Conservation (phyloP, 2,113 vertebrate genomes). For the Pao palembangensis region DNA sequence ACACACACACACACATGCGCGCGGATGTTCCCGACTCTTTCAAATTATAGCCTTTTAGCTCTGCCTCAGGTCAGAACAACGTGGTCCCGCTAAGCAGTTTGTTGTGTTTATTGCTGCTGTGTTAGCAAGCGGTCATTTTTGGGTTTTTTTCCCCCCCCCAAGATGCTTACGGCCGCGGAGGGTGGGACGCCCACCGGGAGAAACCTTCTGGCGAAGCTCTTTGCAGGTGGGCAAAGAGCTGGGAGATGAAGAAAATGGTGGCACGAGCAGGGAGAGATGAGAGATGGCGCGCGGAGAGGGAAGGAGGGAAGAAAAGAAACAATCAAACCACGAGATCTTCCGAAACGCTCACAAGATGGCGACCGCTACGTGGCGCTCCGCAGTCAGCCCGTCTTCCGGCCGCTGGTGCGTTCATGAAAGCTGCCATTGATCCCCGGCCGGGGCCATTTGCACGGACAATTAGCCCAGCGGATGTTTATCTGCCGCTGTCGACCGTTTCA, state of each 20-base stretch:
- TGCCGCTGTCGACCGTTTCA: slow-evolving; percentile 16
- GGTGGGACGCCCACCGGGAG: slow-evolving; percentile 24
- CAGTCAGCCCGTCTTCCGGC: slow-evolving; percentile 31
- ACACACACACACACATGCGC: background rate
- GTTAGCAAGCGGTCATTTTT: too few species aligned
- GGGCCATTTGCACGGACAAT: slow-evolving; percentile 50
- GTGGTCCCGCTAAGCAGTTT: too few species aligned
- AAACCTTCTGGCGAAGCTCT: slow-evolving; percentile 21
- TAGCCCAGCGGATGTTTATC: slow-evolving; percentile 46
- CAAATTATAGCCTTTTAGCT: slow-evolving; percentile 35
- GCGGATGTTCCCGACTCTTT: background rate
- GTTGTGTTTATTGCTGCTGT: too few species aligned
- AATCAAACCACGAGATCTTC: background rate
- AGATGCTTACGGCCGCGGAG: slow-evolving; percentile 13
- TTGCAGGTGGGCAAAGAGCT: background rate
- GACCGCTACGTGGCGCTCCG: slow-evolving; percentile 34
- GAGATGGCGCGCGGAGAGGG: background rate
- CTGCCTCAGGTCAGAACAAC: too few species aligned
- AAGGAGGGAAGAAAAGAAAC: background rate
- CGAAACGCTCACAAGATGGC: slow-evolving; percentile 54
- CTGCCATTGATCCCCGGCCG: slow-evolving; percentile 44
- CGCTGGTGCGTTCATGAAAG: slow-evolving; percentile 45
- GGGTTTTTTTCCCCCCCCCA: background rate
- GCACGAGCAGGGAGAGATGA: background rate
- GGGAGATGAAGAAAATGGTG: background rate